Conservation (phyloP, 2,888 invertebrate genomes). For the Drosophila pegasa region DNA sequence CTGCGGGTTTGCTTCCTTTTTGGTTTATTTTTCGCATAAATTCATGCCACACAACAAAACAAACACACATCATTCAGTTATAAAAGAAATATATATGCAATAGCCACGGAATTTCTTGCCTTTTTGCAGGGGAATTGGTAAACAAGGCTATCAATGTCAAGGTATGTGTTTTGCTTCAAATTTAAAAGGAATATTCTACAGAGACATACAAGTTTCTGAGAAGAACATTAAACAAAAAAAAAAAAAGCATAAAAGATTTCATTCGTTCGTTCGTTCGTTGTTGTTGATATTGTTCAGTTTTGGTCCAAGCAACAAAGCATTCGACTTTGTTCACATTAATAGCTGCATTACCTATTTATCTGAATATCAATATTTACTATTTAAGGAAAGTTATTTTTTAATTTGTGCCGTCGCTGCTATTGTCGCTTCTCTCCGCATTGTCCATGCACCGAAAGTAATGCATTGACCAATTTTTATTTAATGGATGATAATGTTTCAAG, state of each 20-base stretch:
- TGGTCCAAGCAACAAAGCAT: slow-evolving; percentile 37
- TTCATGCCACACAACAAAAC: slow-evolving; percentile 46
- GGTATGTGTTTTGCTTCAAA: slow-evolving; percentile 87
- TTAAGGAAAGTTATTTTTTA: slow-evolving; percentile 21
- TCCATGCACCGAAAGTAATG: slow-evolving; percentile 42
- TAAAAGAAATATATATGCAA: slow-evolving; percentile 76
- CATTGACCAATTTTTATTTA: slow-evolving; percentile 27
- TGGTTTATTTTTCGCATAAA: slow-evolving; percentile 39
- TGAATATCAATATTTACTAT: slow-evolving; percentile 22
- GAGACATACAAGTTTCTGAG: slow-evolving; percentile 36
- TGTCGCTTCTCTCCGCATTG: slow-evolving; percentile 47
- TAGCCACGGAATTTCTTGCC: slow-evolving; percentile 86
- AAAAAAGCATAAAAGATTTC: slow-evolving; percentile 30
- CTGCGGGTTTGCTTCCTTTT: slow-evolving; percentile 29
- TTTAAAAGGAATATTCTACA: slow-evolving; percentile 59
- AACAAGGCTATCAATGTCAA: slow-evolving; percentile 99
- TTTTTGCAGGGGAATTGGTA: slow-evolving; percentile 96
- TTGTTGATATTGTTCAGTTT: slow-evolving; percentile 67
- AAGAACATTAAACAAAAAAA: slow-evolving; percentile 35
- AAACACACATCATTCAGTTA: slow-evolving; percentile 66
- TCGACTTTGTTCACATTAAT: slow-evolving; percentile 41
- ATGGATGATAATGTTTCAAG: slow-evolving; percentile 21
- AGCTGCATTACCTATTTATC: slow-evolving; percentile 41
- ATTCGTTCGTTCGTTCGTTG: slow-evolving; percentile 48
- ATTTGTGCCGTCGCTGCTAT: slow-evolving; percentile 26